These are phyloP conservation scores for Aplocera efformata DNA, from an alignment of 2,888 invertebrate species.

Conservation along the genomic window DNA sequence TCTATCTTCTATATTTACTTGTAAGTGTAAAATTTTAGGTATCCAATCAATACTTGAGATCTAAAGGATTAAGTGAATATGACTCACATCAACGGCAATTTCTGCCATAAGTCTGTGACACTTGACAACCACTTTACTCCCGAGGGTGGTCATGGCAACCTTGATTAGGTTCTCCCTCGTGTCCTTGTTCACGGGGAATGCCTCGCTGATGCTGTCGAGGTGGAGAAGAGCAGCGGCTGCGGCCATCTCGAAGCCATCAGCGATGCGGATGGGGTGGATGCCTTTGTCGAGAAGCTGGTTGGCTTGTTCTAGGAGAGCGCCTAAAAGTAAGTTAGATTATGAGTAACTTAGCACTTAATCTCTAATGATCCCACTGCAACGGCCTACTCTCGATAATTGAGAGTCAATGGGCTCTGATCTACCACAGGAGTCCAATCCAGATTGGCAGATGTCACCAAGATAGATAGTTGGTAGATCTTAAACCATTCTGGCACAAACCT, in stretches of 20 bases:
- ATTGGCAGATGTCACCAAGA: no score
- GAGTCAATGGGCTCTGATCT: no score
- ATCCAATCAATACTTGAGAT: no score
- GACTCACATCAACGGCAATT: constrained; percentile 91
- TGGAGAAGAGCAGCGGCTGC: constrained; percentile 93
- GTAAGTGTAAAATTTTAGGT: no score
- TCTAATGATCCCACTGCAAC: no score
- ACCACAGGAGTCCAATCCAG: no score
- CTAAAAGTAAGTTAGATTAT: constrained; percentile 51
- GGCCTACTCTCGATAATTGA: no score
- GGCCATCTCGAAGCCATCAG: constrained; percentile 99
- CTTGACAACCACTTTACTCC: constrained; percentile 98
- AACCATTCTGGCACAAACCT: no score
- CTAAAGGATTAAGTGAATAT: no score
- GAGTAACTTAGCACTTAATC: no score
- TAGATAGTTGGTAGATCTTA: no score
- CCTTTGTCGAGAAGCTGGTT: constrained; percentile 95
- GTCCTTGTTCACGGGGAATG: constrained; percentile 91
- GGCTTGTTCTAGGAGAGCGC: constrained; percentile 97
- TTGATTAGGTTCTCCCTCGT: constrained; percentile 94
- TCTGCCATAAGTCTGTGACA: constrained; percentile 98
- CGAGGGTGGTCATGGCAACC: constrained; percentile 98
- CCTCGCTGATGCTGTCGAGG: constrained; percentile 92
- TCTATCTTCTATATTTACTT: no score
- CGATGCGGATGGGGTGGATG: constrained; percentile 98